Conservation (phyloP, 2,797 vertebrate genomes). For the Cyclopterus lumpus region DNA sequence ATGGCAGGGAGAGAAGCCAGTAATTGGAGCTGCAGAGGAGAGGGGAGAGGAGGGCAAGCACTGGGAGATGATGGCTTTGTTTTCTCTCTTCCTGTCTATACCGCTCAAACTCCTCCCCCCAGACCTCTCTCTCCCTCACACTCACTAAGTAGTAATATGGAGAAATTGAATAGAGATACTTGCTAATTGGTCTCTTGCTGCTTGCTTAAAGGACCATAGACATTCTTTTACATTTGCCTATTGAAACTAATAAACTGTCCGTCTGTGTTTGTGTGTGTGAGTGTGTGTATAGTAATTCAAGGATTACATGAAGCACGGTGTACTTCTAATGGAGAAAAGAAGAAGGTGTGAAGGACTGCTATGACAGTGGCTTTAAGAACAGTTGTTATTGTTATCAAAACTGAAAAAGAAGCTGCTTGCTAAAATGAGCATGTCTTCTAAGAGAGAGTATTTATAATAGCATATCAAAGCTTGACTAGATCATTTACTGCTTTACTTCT, state of each 20-base stretch:
- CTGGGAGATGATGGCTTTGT: constrained; percentile 88
- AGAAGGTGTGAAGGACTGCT: constrained; percentile 71
- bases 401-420: constrained; percentile 49
- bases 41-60: constrained; percentile 85
- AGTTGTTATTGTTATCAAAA: constrained; percentile 56
- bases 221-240: constrained; percentile 80
- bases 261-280: constrained; percentile 36
- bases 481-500: constrained; percentile 60
- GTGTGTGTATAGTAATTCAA: constrained; percentile 56
- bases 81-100: constrained; percentile 84
- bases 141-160: constrained; percentile 80
- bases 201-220: constrained; percentile 85
- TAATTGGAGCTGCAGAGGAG: constrained; percentile 89
- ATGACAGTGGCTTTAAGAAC: constrained; percentile 61
- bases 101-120: constrained; percentile 80
- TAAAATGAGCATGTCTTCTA: constrained; percentile 55
- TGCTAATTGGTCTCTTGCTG: constrained; percentile 89
- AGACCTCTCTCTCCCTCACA: constrained; percentile 74
- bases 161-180: constrained; percentile 85
- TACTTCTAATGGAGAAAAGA: constrained; percentile 61
- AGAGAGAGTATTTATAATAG: constrained; percentile 48
- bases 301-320: constrained; percentile 68
- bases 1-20: constrained; percentile 86
- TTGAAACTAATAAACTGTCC: constrained; percentile 82
- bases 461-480: constrained; percentile 61